Conservation (phyloP, 92 coral and sea anemone species). For the Blastomussa wellsi region DNA sequence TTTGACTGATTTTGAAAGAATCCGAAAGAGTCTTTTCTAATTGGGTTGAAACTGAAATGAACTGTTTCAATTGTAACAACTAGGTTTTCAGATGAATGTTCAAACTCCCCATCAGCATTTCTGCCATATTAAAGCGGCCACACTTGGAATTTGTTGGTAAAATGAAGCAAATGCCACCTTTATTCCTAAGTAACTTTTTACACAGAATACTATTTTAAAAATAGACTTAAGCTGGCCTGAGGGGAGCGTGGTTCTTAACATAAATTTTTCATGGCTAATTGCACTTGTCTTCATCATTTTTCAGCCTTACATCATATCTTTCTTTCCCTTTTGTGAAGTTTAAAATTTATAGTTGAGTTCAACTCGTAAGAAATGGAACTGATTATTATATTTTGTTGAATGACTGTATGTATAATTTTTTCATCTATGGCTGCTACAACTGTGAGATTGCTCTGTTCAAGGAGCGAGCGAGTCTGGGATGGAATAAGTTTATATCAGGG, state of each 20-base stretch:
- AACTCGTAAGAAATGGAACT: background rate
- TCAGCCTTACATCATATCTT: background rate
- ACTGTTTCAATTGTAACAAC: background rate
- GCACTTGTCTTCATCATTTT: background rate
- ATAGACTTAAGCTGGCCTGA: slow-evolving; percentile 17
- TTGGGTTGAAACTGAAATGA: background rate
- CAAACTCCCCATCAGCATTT: background rate
- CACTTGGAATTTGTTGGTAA: background rate
- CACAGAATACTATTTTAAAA: background rate
- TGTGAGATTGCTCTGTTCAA: background rate
- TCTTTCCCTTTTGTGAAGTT: background rate
- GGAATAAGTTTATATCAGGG: background rate
- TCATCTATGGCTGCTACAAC: background rate
- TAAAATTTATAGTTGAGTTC: background rate
- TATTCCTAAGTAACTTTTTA: background rate
- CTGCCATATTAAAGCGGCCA: background rate
- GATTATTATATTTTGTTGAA: background rate
- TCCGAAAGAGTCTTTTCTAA: slow-evolving; percentile 15
- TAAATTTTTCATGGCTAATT: background rate
- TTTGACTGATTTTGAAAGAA: slow-evolving; percentile 30
- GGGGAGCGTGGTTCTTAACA: background rate
- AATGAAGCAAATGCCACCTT: background rate
- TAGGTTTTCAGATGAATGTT: background rate
- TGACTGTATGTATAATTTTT: background rate
- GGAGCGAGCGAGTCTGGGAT: background rate